Evolutionary conservation across 2,797 vertebrate genomes (phyloP).

Genomic region (Rhadinocentrus ornatus): DNA sequence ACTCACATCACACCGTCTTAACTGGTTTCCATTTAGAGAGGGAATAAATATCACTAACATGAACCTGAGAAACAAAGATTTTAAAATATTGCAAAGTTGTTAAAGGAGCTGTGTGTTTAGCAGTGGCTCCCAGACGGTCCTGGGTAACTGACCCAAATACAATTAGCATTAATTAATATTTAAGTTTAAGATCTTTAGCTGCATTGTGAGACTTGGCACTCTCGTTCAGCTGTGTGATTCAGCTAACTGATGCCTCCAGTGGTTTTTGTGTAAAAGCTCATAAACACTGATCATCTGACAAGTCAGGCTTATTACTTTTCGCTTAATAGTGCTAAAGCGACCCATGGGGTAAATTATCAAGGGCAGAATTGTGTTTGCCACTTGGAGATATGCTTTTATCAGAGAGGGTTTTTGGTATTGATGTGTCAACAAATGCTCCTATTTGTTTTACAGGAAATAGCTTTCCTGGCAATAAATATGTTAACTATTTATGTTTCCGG

Average conservation of each 20-base stretch:
- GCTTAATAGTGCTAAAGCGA: conserved; percentile 59
- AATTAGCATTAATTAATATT: conserved; percentile 34
- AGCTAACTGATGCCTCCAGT: conserved; percentile 45
- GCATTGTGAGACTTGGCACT: conserved; percentile 16
- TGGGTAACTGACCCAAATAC: conserved; percentile 28
- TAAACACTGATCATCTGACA: conserved; percentile 68
- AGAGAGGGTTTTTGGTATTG: conserved; percentile 42
- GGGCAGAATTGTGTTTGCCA: conserved; percentile 61
- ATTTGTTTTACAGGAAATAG: conserved; percentile 5
- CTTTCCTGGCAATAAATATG: conserved; percentile 26
- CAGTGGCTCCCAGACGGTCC: conserved; percentile 32
- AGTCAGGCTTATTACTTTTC: conserved; percentile 56
- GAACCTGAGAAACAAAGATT: conserved; percentile 39
- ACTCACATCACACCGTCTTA: conserved; percentile 50
- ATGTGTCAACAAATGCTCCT: conserved; percentile 46
- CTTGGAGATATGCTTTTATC: conserved; percentile 55
- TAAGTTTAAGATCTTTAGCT: conserved; percentile 7
- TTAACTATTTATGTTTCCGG: conserved; percentile 50
- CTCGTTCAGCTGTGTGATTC: conserved; percentile 33
- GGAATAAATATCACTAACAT: conserved; percentile 39
- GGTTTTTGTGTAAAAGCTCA: conserved; percentile 54
- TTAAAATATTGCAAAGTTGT: conserved; percentile 53
- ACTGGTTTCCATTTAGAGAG: conserved; percentile 34
- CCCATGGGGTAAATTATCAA: conserved; percentile 63
- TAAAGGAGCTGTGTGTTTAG: conserved; percentile 41